These are phyloP conservation scores for Tetranychus cinnabarinus DNA, from an alignment of 1,140 invertebrate genomes.

Conservation along the genomic window DNA sequence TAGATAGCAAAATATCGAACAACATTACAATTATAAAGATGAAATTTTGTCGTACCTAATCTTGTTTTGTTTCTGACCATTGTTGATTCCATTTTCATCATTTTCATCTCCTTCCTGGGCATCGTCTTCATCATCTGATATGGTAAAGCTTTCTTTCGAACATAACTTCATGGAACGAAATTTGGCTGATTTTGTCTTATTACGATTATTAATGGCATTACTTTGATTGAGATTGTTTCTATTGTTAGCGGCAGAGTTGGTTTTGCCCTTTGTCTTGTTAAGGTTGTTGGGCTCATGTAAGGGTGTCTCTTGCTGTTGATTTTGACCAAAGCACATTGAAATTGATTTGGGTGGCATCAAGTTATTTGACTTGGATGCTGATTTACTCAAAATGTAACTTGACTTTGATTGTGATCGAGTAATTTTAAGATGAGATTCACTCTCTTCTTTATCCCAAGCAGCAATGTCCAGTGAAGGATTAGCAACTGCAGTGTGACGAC, in stretches of 20 bases:
- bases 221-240: not conserved
- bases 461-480: slow-evolving; percentile 10
- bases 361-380: not conserved
- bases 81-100: not conserved
- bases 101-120: slow-evolving; percentile 3
- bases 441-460: slow-evolving; percentile 5
- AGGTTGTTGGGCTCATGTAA: not conserved
- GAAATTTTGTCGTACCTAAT: not conserved
- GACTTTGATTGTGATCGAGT: slow-evolving; percentile 3
- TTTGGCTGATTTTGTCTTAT: slow-evolving; percentile 5
- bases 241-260: no score
- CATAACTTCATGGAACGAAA: slow-evolving; percentile 12
- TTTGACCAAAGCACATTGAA: slow-evolving; percentile 13
- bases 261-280: not conserved
- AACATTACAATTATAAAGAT: no score
- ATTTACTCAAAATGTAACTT: not conserved
- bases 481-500: slow-evolving; percentile 25
- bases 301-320: slow-evolving; percentile 1
- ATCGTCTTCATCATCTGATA: slow-evolving; percentile 12
- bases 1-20: no score
- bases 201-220: not conserved
- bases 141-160: slow-evolving; percentile 7
- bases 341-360: slow-evolving; percentile 11
- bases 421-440: not conserved
- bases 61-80: not conserved